These are phyloP conservation scores for Elysia chlorotica DNA, from an alignment of 1,140 invertebrate genomes.

Conservation along the genomic window DNA sequence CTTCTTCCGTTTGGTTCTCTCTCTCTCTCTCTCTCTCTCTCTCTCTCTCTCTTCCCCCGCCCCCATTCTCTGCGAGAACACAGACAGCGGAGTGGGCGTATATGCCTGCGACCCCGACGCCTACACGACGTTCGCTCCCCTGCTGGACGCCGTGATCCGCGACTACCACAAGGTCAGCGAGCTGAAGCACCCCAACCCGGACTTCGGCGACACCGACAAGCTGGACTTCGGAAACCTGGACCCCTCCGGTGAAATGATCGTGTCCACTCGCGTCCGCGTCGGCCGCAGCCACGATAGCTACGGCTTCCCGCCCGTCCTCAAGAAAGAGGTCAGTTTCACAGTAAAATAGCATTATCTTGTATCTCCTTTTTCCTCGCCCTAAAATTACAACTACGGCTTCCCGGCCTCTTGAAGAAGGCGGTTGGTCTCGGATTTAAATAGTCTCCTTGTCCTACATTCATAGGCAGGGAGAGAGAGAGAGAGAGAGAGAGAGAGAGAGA, in stretches of 20 bases:
- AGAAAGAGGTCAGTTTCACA: constrained; percentile 69
- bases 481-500: no score
- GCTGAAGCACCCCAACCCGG: constrained; percentile 73
- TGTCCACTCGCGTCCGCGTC: constrained; percentile 51
- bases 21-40: no score
- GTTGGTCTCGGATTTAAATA: no score
- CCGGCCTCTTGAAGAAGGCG: no score
- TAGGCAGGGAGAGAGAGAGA: no score
- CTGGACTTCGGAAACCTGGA: constrained; percentile 51
- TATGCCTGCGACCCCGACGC: constrained; percentile 53
- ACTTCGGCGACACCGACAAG: constrained; percentile 66
- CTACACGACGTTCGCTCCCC: constrained; percentile 50
- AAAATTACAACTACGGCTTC: no score
- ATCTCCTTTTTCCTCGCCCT: no score
- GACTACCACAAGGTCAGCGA: constrained; percentile 50
- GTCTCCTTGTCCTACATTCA: no score
- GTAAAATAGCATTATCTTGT: no score
- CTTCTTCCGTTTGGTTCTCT: no score
- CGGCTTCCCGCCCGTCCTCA: constrained; percentile 71
- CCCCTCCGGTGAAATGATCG: constrained; percentile 67
- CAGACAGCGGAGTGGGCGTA: constrained; percentile 46
- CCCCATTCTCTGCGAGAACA: constrained; percentile 41
- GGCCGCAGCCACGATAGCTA: constrained; percentile 47
- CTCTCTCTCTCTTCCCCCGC: no score
- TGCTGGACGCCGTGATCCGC: constrained; percentile 52